Conservation (phyloP, 2,797 vertebrate genomes). For the Tiaroga cobitis region DNA sequence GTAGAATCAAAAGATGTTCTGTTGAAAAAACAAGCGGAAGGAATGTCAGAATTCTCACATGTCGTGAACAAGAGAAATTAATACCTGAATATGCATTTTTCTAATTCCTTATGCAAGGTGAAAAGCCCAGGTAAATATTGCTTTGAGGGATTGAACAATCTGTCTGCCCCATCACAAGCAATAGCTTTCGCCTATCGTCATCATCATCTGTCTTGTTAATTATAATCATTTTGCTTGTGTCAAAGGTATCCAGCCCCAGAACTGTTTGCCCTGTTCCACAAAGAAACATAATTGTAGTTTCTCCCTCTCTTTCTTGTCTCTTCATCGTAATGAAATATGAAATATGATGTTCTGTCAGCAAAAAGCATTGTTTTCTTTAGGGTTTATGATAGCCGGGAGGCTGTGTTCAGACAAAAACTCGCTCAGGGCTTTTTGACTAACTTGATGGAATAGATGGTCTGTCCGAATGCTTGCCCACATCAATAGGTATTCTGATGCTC, state of each 20-base stretch:
- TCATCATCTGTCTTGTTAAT: constrained; percentile 44
- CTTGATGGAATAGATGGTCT: constrained; percentile 53
- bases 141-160: constrained; percentile 30
- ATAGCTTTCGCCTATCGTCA: constrained; percentile 50
- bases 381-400: constrained; percentile 55
- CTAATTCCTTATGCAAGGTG: constrained; percentile 12
- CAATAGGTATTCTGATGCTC: constrained; percentile 39
- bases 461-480: constrained; percentile 37
- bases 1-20: constrained; percentile 9
- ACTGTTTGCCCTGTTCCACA: constrained; percentile 39
- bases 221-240: constrained; percentile 51
- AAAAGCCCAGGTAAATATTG: constrained; percentile 38
- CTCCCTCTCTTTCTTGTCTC: constrained; percentile 26
- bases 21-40: constrained; percentile 7
- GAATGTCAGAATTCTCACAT: background rate
- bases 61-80: constrained; percentile 7
- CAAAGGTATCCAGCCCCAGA: constrained; percentile 49
- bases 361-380: constrained; percentile 54
- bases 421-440: constrained; percentile 54
- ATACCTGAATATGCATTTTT: constrained; percentile 27
- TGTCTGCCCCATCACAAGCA: constrained; percentile 35
- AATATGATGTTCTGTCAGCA: constrained; percentile 53
- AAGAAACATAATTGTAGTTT: constrained; percentile 46
- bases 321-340: constrained; percentile 43
- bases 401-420: constrained; percentile 41